Base-by-base conservation (phyloP, 2,113 vertebrate genomes). In the Reinhardtius hippoglossoides region DNA sequence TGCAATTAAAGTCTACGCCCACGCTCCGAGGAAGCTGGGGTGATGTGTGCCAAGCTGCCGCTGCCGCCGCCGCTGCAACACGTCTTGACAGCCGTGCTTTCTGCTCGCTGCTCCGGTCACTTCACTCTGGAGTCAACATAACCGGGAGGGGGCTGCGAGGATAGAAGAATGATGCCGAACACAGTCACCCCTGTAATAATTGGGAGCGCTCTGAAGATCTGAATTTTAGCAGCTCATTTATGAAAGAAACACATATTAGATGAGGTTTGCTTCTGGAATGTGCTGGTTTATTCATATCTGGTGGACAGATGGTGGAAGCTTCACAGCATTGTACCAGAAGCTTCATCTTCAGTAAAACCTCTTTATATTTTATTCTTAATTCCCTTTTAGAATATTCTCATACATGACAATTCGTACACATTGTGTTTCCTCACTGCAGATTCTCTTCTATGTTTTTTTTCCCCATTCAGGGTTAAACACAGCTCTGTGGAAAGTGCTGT, bases 1-100 rank as follows among this genome's bases (percentile, higher is more conserved):
- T 78, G 83, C 87, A 85, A 91, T 92, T 88, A 90, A 84, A 89
- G 83, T 74, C 48, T 67, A 72, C 81, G 54, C 78, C 88, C 86
- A 89, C 82, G 60, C 84, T 84, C 8, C 0, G 56, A 83, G 69
- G 24, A 62, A 60, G 27, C 48, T 18, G 35, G 27, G 23, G 82
- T 65, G 62, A 85, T 73, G 79, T 62, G 63, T 55, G 61, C 66
- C 3, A 82, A 67, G 55, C 73, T 37, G 57, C 27, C 27, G 27
- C 27, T 1, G 5, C 68, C 7, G 10, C 63, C 27, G 27, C 27
- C 5, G 5, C 68, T 9, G 10, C 63, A 13, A 31, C 10, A 37
- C 35, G 12, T 71, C 56, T 20, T 60, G 70, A 80, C 76, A 79
- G 71, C 71, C 26, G 3, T 23, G 59, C 60, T 74, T 44, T 63